Evolutionary conservation across 2,888 invertebrate genomes (phyloP).

Genomic region (Allygus modestus): DNA sequence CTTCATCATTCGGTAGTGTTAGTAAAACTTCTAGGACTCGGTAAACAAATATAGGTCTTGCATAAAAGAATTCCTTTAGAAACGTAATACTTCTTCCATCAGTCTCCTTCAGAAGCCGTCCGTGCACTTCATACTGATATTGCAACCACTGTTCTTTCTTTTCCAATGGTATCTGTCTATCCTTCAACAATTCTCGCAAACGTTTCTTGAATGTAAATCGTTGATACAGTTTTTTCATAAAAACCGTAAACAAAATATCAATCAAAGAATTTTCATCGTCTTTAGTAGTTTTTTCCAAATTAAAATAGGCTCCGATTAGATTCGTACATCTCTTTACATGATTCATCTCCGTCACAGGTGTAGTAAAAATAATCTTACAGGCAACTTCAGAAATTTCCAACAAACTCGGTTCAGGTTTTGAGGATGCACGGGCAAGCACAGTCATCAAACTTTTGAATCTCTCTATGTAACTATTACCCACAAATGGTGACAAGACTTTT

Average conservation of each 20-base stretch:
- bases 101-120: not conserved
- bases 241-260: not conserved
- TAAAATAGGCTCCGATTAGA: too few relatives aligned
- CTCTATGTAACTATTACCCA: too few relatives aligned
- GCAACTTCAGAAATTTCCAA: not conserved
- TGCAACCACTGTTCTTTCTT: not conserved
- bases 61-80: not conserved
- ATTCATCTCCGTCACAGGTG: not conserved
- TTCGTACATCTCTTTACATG: too few relatives aligned
- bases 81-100: not conserved
- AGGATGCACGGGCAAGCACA: too few relatives aligned
- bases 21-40: not conserved
- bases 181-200: not conserved
- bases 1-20: not conserved
- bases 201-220: not conserved
- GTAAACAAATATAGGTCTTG: not conserved
- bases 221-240: not conserved
- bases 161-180: not conserved
- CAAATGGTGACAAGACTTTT: too few relatives aligned
- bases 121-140: not conserved
- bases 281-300: too few relatives aligned
- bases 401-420: not conserved
- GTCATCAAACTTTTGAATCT: too few relatives aligned
- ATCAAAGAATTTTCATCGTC: not conserved
- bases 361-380: slow-evolving; percentile 1